phyloP scores from a whole-genome alignment of 2,113 vertebrate genomes.

The Lagopus leucura region DNA sequence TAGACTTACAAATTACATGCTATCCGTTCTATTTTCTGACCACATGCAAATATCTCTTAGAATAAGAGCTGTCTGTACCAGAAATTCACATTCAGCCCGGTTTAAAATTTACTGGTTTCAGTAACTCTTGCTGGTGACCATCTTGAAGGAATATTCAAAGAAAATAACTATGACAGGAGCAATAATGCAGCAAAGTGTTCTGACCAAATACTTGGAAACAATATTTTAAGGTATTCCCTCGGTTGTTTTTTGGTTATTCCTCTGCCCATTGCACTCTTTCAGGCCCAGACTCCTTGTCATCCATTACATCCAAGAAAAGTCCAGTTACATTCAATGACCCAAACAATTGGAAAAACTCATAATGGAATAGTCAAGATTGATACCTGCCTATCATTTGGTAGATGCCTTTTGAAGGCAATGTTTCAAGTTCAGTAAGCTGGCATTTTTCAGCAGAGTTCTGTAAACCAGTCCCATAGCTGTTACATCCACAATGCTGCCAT shows the following conservation, averaged over 20 bases:
- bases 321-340: not conserved
- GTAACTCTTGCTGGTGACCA: not conserved
- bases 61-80: not conserved
- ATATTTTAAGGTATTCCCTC: not conserved
- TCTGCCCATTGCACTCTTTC: not conserved
- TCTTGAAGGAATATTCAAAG: not conserved
- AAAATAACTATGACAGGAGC: not conserved
- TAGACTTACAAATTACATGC: not conserved
- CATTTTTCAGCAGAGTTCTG: constrained; percentile 3
- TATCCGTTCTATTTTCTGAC: not conserved
- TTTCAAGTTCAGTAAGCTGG: not conserved
- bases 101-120: not conserved
- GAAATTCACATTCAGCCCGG: not conserved
- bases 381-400: not conserved
- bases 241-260: not conserved
- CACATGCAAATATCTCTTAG: not conserved
- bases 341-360: not conserved
- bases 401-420: not conserved
- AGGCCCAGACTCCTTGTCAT: not conserved
- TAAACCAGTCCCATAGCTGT: not conserved
- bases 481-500: not conserved
- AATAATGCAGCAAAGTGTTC: not conserved
- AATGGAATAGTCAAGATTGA: not conserved
- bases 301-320: not conserved
- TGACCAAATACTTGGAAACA: not conserved